These are phyloP conservation scores for Callocephalon fimbriatum DNA, from an alignment of 2,113 vertebrate genomes.

Conservation along the genomic window DNA sequence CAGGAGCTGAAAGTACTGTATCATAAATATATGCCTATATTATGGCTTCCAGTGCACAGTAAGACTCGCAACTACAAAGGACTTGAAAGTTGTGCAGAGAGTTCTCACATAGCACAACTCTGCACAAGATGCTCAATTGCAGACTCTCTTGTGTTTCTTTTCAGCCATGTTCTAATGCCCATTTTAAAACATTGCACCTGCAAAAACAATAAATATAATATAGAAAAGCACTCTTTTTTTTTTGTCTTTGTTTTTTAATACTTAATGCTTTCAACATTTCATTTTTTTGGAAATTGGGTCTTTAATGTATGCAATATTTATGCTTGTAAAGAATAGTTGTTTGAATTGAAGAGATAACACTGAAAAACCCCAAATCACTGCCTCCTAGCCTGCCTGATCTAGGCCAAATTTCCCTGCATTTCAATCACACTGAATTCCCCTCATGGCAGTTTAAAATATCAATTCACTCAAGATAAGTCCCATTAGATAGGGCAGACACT, in stretches of 20 bases:
- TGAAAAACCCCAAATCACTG: not conserved
- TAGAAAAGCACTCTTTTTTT: not conserved
- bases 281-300: not conserved
- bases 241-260: not conserved
- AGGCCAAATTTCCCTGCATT: not conserved
- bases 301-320: not conserved
- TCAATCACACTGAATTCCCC: constrained; percentile 3
- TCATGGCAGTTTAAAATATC: not conserved
- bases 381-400: not conserved
- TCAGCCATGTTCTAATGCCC: not conserved
- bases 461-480: not conserved
- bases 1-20: not conserved
- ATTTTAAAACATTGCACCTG: not conserved
- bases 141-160: not conserved
- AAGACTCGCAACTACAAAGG: not conserved
- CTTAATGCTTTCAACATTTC: not conserved
- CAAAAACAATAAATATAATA: not conserved
- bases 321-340: not conserved
- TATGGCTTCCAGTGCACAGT: not conserved
- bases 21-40: not conserved
- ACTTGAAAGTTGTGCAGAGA: not conserved
- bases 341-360: not conserved
- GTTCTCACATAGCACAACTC: not conserved
- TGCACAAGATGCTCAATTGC: not conserved
- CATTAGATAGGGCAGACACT: not conserved